Evolutionary conservation across 1,140 invertebrate genomes (phyloP).

Genomic region (Stenopsyche tienmushanensis): DNA sequence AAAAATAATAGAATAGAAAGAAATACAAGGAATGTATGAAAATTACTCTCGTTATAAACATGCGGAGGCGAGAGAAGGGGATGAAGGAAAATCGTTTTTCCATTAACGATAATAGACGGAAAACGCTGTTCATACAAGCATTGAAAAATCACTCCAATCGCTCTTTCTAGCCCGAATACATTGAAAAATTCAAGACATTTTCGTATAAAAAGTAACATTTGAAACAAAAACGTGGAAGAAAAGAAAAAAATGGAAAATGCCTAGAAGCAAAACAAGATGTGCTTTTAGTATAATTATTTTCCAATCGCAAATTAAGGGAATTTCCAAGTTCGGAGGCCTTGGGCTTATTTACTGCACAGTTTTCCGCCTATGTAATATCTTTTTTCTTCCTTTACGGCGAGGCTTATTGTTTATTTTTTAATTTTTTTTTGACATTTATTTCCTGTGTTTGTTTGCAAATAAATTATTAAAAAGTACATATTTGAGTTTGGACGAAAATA

Average conservation of each 20-base stretch:
- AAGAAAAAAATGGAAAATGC: neutral
- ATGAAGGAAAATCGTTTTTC: conserved; percentile 13
- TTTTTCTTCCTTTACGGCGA: no score
- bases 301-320: conserved; percentile 1
- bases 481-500: no score
- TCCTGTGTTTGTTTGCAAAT: no score
- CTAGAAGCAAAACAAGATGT: neutral
- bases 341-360: conserved; percentile 1
- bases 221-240: neutral
- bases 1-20: no score
- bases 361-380: neutral
- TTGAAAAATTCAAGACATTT: conserved; percentile 14
- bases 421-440: no score
- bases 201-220: neutral
- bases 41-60: no score
- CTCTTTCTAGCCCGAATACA: neutral
- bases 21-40: no score
- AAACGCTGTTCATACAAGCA: conserved; percentile 15
- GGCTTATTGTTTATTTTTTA: no score
- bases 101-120: conserved; percentile 21
- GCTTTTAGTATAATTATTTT: conserved; percentile 10
- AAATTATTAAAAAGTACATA: no score
- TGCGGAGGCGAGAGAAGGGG: neutral
- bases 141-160: conserved; percentile 15
- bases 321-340: neutral